Conservation (phyloP, 2,888 invertebrate species). For the Epinotia ramella region DNA sequence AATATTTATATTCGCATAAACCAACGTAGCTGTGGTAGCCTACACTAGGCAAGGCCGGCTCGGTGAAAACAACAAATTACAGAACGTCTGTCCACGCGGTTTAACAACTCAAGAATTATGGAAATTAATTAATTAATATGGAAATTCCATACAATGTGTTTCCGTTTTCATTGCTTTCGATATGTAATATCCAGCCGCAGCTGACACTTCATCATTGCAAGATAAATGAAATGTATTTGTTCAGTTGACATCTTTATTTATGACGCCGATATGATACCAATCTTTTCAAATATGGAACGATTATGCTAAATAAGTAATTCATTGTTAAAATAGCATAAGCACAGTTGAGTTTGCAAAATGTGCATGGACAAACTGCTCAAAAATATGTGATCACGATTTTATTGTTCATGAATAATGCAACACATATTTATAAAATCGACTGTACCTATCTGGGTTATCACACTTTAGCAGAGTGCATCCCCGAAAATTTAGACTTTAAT, state of each 20-base stretch:
- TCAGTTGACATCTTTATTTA: not conserved
- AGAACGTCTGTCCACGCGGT: not conserved
- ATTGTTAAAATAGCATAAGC: not conserved
- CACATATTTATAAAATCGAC: no score
- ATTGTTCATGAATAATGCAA: no score
- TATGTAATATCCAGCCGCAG: not conserved
- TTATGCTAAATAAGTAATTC: not conserved
- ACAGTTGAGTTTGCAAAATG: no score
- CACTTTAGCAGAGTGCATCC: not conserved
- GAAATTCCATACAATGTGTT: not conserved
- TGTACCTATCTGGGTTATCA: not conserved
- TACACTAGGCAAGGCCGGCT: no score
- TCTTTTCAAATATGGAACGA: not conserved
- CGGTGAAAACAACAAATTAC: no score
- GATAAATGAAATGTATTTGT: not conserved
- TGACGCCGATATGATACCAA: not conserved
- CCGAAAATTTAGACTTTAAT: not conserved
- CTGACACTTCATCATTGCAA: not conserved
- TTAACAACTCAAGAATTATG: not conserved
- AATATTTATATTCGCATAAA: no score
- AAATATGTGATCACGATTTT: no score
- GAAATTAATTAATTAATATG: not conserved
- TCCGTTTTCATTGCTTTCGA: not conserved
- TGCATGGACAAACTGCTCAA: no score
- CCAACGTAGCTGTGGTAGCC: no score